These are phyloP conservation scores for Antheraea assamensis DNA, from an alignment of 2,888 invertebrate genomes.

Conservation along the genomic window DNA sequence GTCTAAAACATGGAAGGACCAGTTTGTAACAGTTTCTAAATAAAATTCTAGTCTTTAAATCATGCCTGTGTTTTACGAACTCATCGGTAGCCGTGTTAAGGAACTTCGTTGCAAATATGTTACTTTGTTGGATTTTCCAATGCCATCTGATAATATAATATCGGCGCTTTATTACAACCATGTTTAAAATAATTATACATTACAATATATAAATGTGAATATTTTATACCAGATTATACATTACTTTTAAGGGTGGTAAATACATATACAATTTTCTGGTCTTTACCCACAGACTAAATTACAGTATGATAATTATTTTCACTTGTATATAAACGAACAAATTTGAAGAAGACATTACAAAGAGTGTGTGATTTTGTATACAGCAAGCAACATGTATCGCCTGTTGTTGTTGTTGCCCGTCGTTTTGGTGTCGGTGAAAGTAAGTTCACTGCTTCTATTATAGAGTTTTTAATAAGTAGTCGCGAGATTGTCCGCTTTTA, in stretches of 20 bases:
- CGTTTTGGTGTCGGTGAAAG: constrained; percentile 9
- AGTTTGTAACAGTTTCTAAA: too few species aligned
- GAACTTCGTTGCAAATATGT: too few species aligned
- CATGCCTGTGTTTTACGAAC: too few species aligned
- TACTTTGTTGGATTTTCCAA: too few species aligned
- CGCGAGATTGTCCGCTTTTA: too few species aligned
- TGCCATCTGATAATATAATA: too few species aligned
- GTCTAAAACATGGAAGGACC: too few species aligned
- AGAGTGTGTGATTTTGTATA: constrained; percentile 9
- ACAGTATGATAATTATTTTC: constrained; percentile 19
- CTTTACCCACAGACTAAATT: constrained; percentile 28
- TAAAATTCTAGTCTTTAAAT: too few species aligned
- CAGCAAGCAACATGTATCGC: constrained; percentile 32
- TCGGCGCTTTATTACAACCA: not conserved
- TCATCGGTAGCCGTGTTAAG: too few species aligned
- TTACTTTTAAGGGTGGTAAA: not conserved
- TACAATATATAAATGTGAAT: not conserved
- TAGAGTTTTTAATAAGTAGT: too few species aligned
- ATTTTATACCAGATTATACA: not conserved
- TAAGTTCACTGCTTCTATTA: not conserved
- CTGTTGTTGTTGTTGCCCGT: constrained; percentile 8
- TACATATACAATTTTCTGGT: constrained; percentile 37
- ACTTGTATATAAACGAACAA: constrained; percentile 14
- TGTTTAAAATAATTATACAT: not conserved
- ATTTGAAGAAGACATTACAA: not conserved